Conservation (phyloP, 2,888 invertebrate genomes). For the Tortrix viridana region DNA sequence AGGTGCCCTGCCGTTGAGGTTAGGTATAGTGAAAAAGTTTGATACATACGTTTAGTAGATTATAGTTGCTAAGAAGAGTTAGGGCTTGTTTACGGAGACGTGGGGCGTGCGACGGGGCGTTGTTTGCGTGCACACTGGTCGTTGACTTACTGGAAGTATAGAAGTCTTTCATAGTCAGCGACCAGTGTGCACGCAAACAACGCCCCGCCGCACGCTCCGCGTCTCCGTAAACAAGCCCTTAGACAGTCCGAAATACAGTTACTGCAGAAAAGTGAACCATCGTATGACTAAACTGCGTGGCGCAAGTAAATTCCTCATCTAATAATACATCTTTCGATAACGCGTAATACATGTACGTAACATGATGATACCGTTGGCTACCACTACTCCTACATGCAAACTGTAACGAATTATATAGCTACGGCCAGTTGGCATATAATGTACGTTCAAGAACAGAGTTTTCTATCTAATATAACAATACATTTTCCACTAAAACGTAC, state of each 20-base stretch:
- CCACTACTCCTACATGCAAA: slow-evolving; percentile 75
- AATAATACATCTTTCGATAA: slow-evolving; percentile 78
- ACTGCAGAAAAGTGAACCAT: slow-evolving; percentile 52
- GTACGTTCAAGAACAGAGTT: slow-evolving; percentile 57
- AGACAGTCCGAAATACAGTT: slow-evolving; percentile 44
- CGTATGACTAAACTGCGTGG: slow-evolving; percentile 61
- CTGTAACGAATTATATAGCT: slow-evolving; percentile 74
- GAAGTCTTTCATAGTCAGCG: too few species aligned
- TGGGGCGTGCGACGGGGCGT: too few species aligned
- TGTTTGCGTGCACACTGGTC: too few species aligned
- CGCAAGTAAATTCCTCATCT: slow-evolving; percentile 63
- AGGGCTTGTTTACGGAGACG: too few species aligned
- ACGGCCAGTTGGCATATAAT: slow-evolving; percentile 73
- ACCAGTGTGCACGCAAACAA: too few species aligned
- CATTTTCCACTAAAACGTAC: slow-evolving; percentile 73
- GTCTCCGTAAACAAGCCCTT: too few species aligned
- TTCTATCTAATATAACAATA: slow-evolving; percentile 63
- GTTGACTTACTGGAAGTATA: too few species aligned
- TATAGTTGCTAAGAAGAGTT: slow-evolving; percentile 68
- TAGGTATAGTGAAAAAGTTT: slow-evolving; percentile 72
- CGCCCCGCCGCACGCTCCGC: too few species aligned
- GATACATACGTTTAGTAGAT: slow-evolving; percentile 59
- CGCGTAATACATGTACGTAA: slow-evolving; percentile 75
- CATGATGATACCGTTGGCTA: slow-evolving; percentile 74
- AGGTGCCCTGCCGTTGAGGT: slow-evolving; percentile 58